Evolutionary conservation across 2,888 invertebrate species (phyloP).

Genomic region (Fragum sueziense): DNA sequence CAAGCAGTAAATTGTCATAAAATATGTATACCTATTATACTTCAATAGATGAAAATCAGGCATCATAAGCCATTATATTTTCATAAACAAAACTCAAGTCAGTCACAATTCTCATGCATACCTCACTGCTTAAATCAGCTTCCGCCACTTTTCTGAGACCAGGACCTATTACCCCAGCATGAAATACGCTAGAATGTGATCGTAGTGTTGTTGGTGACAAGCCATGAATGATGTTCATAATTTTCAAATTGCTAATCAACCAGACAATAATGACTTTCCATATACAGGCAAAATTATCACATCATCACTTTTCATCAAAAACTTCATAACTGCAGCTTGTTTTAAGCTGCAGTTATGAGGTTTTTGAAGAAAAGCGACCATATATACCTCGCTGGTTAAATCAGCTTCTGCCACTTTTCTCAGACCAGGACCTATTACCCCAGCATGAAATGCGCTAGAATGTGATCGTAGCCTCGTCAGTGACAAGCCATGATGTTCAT

Average conservation of each 20-base stretch:
- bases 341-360: no score
- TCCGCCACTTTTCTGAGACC: conserved; percentile 83
- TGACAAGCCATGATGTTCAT: conserved; percentile 78
- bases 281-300: no score
- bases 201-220: conserved; percentile 87
- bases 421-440: conserved; percentile 92
- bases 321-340: no score
- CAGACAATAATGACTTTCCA: no score
- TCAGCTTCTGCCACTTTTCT: background rate
- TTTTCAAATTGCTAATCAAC: conserved; percentile 75
- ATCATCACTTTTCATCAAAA: no score
- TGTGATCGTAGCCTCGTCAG: conserved; percentile 90
- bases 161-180: conserved; percentile 95
- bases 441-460: conserved; percentile 95
- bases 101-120: no score
- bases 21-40: no score
- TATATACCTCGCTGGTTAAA: background rate
- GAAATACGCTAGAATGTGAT: conserved; percentile 93
- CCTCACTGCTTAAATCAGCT: background rate
- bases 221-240: conserved; percentile 78
- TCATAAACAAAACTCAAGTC: no score
- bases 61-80: no score
- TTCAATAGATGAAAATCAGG: no score
- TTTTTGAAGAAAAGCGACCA: no score
- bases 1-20: no score